Percentiles rank a stretch among this genome's conserved stretches.
phyloP scores from a whole-genome alignment of 1,140 invertebrate genomes.

The Muscidifurax raptorellus region DNA sequence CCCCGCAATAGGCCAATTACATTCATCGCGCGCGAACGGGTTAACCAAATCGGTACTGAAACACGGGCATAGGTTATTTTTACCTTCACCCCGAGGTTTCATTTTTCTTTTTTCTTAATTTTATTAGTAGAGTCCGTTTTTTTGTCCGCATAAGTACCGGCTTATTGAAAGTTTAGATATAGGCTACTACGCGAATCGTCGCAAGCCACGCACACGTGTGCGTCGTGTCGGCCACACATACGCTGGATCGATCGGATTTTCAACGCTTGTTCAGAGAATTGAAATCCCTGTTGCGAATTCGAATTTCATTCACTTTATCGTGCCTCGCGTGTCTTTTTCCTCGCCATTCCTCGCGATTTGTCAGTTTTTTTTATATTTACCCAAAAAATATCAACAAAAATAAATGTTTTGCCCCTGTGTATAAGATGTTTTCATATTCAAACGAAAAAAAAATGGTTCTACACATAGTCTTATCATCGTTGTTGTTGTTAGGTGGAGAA shows the following conservation, averaged over 20 bases:
- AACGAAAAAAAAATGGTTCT: not conserved
- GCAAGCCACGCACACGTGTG: not conserved
- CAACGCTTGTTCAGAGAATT: not conserved
- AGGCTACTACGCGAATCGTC: not conserved
- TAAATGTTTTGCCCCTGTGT: not conserved
- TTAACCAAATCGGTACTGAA: too few relatives aligned
- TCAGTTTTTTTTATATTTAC: not conserved
- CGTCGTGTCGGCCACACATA: not conserved
- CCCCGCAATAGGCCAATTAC: too few relatives aligned
- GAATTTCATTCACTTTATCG: conserved; percentile 5
- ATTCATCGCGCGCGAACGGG: too few relatives aligned
- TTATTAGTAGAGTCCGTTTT: too few relatives aligned
- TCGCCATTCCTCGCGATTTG: not conserved
- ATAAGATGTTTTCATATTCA: not conserved
- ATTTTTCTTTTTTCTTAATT: too few relatives aligned
- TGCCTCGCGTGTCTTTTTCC: not conserved
- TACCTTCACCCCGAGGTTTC: too few relatives aligned
- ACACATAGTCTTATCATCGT: not conserved
- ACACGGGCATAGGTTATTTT: too few relatives aligned
- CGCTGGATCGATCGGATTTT: conserved; percentile 17
- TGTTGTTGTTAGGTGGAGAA: not conserved
- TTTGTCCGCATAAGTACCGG: too few relatives aligned
- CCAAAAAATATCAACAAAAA: not conserved
- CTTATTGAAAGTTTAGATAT: too few relatives aligned
- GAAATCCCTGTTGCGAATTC: conserved; percentile 1